These are phyloP conservation scores for Polymixis flavicincta DNA, from an alignment of 2,888 invertebrate species.

Conservation along the genomic window DNA sequence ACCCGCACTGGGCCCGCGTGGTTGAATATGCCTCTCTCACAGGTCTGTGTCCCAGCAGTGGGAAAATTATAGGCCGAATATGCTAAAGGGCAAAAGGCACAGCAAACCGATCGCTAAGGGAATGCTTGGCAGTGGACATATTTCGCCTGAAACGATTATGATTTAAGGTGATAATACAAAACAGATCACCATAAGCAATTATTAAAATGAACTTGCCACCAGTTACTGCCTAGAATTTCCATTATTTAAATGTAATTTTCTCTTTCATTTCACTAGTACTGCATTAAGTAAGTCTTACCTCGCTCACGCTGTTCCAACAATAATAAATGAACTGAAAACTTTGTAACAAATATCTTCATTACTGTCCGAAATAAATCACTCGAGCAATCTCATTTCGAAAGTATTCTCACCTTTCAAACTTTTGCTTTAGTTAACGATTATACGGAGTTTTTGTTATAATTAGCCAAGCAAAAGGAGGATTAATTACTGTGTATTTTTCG, in stretches of 20 bases:
- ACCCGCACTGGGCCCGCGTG: too few species aligned
- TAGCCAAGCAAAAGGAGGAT: not conserved
- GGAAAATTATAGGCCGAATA: too few species aligned
- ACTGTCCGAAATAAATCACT: constrained; percentile 44
- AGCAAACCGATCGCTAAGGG: not conserved
- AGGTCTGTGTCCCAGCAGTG: too few species aligned
- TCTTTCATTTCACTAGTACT: not conserved
- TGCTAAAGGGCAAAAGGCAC: not conserved
- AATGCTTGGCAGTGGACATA: not conserved
- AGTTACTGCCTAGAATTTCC: not conserved
- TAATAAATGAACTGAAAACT: constrained; percentile 41
- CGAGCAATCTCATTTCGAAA: constrained; percentile 32
- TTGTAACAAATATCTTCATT: constrained; percentile 22
- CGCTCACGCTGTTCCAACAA: not conserved
- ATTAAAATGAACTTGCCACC: not conserved
- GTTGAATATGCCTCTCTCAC: too few species aligned
- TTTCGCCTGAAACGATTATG: too few species aligned
- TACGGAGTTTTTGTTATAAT: not conserved
- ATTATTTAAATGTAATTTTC: constrained; percentile 25
- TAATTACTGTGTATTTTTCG: not conserved
- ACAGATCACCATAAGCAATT: not conserved
- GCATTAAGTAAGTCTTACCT: not conserved
- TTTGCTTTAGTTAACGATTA: not conserved
- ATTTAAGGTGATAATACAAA: not conserved
- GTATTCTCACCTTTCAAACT: constrained; percentile 38